A percentile compares a stretch with the other conserved stretches of the same genome.
phyloP scores from a whole-genome alignment of 1,140 invertebrate species.

The Triops cancriformis region DNA sequence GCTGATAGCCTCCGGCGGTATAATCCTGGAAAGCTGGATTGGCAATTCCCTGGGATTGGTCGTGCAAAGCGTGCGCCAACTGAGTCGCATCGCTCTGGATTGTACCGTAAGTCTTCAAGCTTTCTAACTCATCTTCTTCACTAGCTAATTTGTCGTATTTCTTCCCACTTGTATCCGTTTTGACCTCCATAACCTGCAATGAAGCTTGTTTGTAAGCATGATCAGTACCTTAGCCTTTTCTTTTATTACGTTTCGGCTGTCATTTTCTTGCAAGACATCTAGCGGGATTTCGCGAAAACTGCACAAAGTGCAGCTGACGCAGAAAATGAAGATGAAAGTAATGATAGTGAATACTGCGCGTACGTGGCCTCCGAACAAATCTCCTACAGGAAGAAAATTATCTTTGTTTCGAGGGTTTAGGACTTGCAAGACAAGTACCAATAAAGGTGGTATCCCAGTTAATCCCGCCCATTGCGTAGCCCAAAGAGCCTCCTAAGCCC shows the following conservation, averaged over 20 bases:
- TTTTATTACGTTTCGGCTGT: slow-evolving; percentile 37
- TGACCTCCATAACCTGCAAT: neutral
- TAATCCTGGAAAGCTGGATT: slow-evolving; percentile 26
- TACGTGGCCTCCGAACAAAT: slow-evolving; percentile 74
- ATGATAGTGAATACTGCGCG: slow-evolving; percentile 82
- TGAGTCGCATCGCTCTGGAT: slow-evolving; percentile 17
- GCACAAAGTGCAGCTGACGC: slow-evolving; percentile 67
- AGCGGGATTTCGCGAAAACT: slow-evolving; percentile 83
- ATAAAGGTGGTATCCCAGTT: slow-evolving; percentile 82
- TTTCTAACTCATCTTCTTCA: slow-evolving; percentile 20
- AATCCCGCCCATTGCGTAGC: slow-evolving; percentile 83
- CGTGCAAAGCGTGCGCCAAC: neutral
- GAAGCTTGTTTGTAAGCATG: neutral
- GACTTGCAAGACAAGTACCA: slow-evolving; percentile 45
- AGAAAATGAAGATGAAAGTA: slow-evolving; percentile 73
- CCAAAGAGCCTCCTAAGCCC: slow-evolving; percentile 85
- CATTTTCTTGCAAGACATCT: slow-evolving; percentile 43
- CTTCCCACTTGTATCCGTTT: slow-evolving; percentile 16
- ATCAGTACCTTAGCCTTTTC: neutral
- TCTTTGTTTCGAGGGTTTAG: neutral
- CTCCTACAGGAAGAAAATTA: slow-evolving; percentile 43
- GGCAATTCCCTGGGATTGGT: slow-evolving; percentile 20
- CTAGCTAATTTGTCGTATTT: slow-evolving; percentile 24
- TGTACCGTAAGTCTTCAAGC: slow-evolving; percentile 24
- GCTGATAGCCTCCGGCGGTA: slow-evolving; percentile 11